Evolutionary conservation across 2,797 vertebrate genomes (phyloP).

Genomic region (Sternotherus odoratus): DNA sequence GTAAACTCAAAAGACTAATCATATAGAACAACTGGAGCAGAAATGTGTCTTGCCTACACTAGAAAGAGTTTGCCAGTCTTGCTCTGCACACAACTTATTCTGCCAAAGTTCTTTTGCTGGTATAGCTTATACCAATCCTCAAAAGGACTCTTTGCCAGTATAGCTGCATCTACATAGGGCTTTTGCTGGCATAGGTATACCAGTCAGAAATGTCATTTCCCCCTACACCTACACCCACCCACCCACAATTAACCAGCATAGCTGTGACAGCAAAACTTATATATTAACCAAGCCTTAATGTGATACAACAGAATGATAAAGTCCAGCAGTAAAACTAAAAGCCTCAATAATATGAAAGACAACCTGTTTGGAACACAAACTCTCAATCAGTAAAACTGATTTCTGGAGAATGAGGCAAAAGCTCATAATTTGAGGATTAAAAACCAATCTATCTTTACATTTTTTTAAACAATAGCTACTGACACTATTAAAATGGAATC

Average conservation of each 20-base stretch:
- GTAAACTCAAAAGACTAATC: accelerated
- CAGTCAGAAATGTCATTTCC: not conserved
- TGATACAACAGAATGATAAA: not conserved
- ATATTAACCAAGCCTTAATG: not conserved
- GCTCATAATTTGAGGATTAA: not conserved
- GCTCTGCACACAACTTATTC: not conserved
- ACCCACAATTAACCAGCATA: not conserved
- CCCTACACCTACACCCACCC: too few relatives aligned
- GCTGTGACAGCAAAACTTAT: not conserved
- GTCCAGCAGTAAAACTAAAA: not conserved
- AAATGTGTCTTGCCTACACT: accelerated
- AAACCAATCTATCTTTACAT: not conserved
- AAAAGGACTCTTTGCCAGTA: not conserved
- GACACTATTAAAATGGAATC: not conserved
- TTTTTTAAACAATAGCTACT: not conserved
- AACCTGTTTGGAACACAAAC: not conserved
- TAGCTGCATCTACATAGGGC: not conserved
- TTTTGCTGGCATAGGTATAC: not conserved
- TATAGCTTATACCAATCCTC: not conserved
- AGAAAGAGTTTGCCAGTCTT: not conserved
- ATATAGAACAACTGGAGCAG: accelerated
- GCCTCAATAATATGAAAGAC: not conserved
- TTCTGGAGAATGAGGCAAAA: not conserved
- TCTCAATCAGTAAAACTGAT: not conserved
- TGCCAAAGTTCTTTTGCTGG: not conserved